Conservation (phyloP, 92 coral and sea anemone species). For the Paragorgia papillata region DNA sequence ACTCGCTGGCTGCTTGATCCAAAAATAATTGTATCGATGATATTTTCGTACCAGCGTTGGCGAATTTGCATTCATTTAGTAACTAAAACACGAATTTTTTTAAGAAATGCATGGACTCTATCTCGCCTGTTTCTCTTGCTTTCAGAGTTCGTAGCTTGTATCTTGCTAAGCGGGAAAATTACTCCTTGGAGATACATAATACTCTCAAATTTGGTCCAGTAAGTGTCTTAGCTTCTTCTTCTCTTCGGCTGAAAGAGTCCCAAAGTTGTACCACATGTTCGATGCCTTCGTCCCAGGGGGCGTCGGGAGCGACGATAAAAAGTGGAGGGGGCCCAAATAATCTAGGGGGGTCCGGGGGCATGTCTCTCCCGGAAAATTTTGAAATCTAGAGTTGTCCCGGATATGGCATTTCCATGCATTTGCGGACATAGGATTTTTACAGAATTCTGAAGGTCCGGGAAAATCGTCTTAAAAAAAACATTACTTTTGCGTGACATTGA, state of each 20-base stretch:
- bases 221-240: slow-evolving; percentile 55
- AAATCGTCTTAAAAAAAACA: too few species aligned
- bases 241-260: slow-evolving; percentile 42
- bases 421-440: too few species aligned
- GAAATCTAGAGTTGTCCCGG: too few species aligned
- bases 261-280: slow-evolving; percentile 52
- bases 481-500: too few species aligned
- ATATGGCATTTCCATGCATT: too few species aligned
- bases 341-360: too few species aligned
- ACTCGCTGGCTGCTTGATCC: slow-evolving; percentile 55
- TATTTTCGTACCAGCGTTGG: slow-evolving; percentile 51
- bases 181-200: slow-evolving; percentile 59
- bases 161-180: slow-evolving; percentile 61
- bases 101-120: slow-evolving; percentile 62
- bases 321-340: too few species aligned
- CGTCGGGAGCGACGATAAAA: too few species aligned
- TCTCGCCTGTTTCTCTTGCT: slow-evolving; percentile 58
- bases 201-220: slow-evolving; percentile 68
- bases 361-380: too few species aligned
- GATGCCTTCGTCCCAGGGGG: slow-evolving; percentile 56
- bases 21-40: slow-evolving; percentile 58
- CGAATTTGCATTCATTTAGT: slow-evolving; percentile 61
- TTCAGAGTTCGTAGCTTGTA: slow-evolving; percentile 54
- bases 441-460: too few species aligned
- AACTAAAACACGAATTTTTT: too few species aligned